Evolutionary conservation across 1,140 invertebrate species (phyloP), one percentile per base, ranked within the genome.

Genomic region (Heliconius nattereri): DNA sequence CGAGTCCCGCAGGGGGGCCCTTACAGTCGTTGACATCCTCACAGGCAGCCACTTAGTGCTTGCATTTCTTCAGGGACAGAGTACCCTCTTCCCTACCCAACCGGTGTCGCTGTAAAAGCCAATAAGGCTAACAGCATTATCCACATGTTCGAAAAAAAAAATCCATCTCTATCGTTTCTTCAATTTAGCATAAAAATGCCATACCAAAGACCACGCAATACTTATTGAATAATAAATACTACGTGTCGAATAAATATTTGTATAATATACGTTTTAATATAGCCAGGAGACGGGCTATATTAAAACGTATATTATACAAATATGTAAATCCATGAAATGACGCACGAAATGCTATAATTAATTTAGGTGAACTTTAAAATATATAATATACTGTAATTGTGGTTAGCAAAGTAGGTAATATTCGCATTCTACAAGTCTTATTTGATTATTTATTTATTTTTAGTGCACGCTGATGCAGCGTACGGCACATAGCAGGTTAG

Each of bases 271-370:
- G 35, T 66, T 40, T 66, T 40, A 60, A 66, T 16, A 60, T 6
- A 35, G 7, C 3, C 16, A 35, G 66, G n/a, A n/a, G n/a, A n/a
- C n/a, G n/a, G n/a, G n/a, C n/a, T n/a, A n/a, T n/a, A n/a, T n/a
- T n/a, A n/a, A n/a, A n/a, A n/a, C n/a, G n/a, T n/a, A n/a, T n/a
- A n/a, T n/a, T n/a, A n/a, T n/a, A n/a, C n/a, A n/a, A n/a, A n/a
- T 70, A 76, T 76, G 75, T 49, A 71, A 76, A 76, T 76, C 37
- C 23, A 29, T 32, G n/a, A 40, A 71, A 70, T 76, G 75, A 76
- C 75, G 75, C 75, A 76, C 75, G 23, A 1, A 76, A 20, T 32
- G 26, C 3, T 26, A 29, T 66, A 66, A 66, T 66, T 66, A 66
- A 66, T 66, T 66, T 66, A 66, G 60, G 23, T 66, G 60, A 16